These are phyloP conservation scores for Eristalis intricaria DNA, from an alignment of 2,888 invertebrate genomes.

Conservation along the genomic window DNA sequence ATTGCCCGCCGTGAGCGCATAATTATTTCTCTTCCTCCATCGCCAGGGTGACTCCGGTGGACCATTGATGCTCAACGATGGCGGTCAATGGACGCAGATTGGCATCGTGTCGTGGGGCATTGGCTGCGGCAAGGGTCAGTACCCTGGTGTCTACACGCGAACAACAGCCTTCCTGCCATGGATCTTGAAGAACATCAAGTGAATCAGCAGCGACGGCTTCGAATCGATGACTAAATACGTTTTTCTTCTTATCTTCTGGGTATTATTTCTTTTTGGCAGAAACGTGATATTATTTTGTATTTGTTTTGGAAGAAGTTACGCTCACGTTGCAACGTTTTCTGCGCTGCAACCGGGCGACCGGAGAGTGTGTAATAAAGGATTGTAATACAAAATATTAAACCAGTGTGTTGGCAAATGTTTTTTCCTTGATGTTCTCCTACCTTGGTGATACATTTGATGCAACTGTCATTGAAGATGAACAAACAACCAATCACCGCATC, in stretches of 20 bases:
- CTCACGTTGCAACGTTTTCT: neutral
- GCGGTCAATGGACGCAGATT: conserved; percentile 90
- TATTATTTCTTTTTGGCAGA: conserved; percentile 45
- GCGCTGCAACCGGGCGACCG: neutral
- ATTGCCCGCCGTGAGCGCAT: neutral
- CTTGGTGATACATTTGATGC: too few relatives aligned
- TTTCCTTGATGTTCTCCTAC: neutral
- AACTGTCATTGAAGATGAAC: too few relatives aligned
- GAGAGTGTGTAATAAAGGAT: conserved; percentile 38
- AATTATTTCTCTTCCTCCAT: neutral
- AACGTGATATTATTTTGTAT: conserved; percentile 62
- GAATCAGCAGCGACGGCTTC: conserved; percentile 4
- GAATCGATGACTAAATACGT: neutral
- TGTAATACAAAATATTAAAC: conserved; percentile 27
- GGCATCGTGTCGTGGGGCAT: conserved; percentile 96
- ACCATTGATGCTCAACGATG: conserved; percentile 90
- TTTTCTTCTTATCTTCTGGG: conserved; percentile 15
- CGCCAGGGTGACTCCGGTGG: conserved; percentile 93
- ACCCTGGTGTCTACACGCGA: conserved; percentile 94
- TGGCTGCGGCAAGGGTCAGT: conserved; percentile 94
- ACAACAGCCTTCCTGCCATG: conserved; percentile 91
- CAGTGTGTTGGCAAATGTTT: neutral
- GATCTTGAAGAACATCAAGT: conserved; percentile 91
- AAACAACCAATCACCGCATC: neutral
- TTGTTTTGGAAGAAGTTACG: neutral